Evolutionary conservation across 2,888 invertebrate species (phyloP).

Genomic region (Pristionchus mayeri): DNA sequence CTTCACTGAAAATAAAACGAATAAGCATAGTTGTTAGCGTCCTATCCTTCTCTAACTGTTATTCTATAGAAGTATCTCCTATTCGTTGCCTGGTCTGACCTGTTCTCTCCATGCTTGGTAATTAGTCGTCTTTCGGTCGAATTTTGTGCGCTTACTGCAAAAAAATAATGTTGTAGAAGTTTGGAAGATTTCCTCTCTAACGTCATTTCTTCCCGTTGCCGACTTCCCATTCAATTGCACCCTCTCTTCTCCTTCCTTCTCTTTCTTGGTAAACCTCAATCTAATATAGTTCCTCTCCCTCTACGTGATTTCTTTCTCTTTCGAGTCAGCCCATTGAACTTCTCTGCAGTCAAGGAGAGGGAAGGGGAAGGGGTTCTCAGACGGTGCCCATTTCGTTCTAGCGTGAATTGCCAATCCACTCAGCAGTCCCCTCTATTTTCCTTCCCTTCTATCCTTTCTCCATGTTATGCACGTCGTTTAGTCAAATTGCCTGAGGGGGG

Average conservation of each 20-base stretch:
- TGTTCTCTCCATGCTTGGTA: constrained; percentile 68
- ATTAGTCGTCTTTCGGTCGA: constrained; percentile 74
- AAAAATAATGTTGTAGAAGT: not conserved
- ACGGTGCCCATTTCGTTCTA: not conserved
- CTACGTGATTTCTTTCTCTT: not conserved
- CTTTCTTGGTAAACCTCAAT: constrained; percentile 35
- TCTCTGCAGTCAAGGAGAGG: not conserved
- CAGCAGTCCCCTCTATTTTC: not conserved
- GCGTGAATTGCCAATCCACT: constrained; percentile 1
- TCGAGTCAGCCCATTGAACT: not conserved
- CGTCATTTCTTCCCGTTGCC: constrained; percentile 2
- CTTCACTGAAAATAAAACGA: too few relatives aligned
- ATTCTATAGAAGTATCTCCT: not conserved
- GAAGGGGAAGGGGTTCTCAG: not conserved
- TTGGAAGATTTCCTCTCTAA: not conserved
- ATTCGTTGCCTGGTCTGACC: not conserved
- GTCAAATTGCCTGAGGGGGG: constrained; percentile 27
- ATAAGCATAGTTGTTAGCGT: too few relatives aligned
- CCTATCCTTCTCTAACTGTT: too few relatives aligned
- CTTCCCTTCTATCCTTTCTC: constrained; percentile 6
- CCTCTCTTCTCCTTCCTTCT: constrained; percentile 17
- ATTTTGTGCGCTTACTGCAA: constrained; percentile 74
- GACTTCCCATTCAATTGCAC: constrained; percentile 33
- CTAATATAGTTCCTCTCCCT: constrained; percentile 17
- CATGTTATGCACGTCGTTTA: constrained; percentile 36